Percentiles rank a stretch among this genome's conserved stretches.
Evolutionary conservation across 53 echinoderm and acorn worm genomes (phyloP).

Genomic region (Hippasteria phrygiana): DNA sequence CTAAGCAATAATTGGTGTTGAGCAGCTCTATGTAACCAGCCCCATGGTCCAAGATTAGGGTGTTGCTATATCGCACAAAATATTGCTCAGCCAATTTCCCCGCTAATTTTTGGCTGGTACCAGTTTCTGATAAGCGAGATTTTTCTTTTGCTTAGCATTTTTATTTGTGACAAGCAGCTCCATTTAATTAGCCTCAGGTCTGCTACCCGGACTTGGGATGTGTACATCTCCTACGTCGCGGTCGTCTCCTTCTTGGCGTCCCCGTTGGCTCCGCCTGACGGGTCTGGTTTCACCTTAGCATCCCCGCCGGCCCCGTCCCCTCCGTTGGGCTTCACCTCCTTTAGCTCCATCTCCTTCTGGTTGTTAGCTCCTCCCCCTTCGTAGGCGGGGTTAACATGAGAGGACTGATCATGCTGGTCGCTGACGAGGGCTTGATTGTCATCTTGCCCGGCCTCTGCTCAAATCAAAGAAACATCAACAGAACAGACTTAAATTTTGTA

Average conservation of each 20-base stretch:
- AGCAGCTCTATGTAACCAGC: too few relatives aligned
- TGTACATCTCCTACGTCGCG: slow-evolving; percentile 25
- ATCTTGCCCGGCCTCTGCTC: slow-evolving; percentile 21
- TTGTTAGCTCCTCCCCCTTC: neutral
- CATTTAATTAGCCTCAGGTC: too few relatives aligned
- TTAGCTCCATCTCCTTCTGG: slow-evolving; percentile 57
- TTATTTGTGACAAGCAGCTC: too few relatives aligned
- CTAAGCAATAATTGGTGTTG: too few relatives aligned
- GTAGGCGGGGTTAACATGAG: slow-evolving; percentile 75
- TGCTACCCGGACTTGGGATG: too few relatives aligned
- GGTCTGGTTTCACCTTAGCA: neutral
- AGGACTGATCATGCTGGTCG: slow-evolving; percentile 66
- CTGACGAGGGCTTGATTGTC: slow-evolving; percentile 73
- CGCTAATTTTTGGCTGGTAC: too few relatives aligned
- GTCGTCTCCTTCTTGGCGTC: slow-evolving; percentile 25
- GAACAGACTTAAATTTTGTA: neutral
- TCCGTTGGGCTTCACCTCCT: slow-evolving; percentile 34
- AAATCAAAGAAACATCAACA: neutral
- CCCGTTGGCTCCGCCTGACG: slow-evolving; percentile 12
- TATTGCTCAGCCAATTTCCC: too few relatives aligned
- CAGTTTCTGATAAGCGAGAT: too few relatives aligned
- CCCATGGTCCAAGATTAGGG: too few relatives aligned
- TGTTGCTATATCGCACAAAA: too few relatives aligned
- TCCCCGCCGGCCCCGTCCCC: neutral
- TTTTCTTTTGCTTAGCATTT: too few relatives aligned